Evolutionary conservation across 2,888 invertebrate genomes (phyloP), one percentile per base, ranked within the genome.

Genomic region (Tenthredo mesomela): DNA sequence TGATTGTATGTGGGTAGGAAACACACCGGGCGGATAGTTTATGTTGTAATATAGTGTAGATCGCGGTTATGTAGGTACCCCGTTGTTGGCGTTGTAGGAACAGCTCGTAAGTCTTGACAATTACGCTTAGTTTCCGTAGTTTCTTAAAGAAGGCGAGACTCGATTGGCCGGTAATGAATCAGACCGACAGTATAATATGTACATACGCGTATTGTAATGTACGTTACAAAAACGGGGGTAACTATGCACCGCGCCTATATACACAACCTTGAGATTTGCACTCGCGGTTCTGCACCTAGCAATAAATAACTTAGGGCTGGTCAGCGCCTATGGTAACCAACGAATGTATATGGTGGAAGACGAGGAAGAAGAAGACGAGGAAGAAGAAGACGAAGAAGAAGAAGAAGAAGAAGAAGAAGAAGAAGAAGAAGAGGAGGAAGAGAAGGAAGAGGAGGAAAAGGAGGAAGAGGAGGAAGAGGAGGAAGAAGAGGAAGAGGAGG

Each of bases 51-150:
- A 43, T 43, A 73, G n/a, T 73, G 71, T 73, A 43, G n/a, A 21
- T 40, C 40, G n/a, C n/a, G 40, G 71, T 43, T 73, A 47, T 47
- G 4, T 15, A 47, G 47, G 21, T n/a, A 70, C 40, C 43, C 71
- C 43, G 10, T 43, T 43, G 71, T 73, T 71, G 77, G 29, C 21
- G 73, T 33, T 77, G 47, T n/a, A 50, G 33, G 25, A 77, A 50
- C 50, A 18, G 77, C 89, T 91, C 92, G 90, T 91, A 92, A 91
- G 90, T 92, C 91, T 91, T 88, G 88, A 89, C 91, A 92, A 92
- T 92, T 91, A 92, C 61, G 18, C n/a, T 43, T 89, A 90, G 90
- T 92, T 91, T 91, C 90, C 90, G 89, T 90, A 90, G 91, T 92
- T 92, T 90, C 90, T 90, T 89, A 89, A 89, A 91, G 88, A 87